These are phyloP conservation scores for Microplitis demolitor DNA, from an alignment of 1,140 invertebrate genomes.

Conservation along the genomic window DNA sequence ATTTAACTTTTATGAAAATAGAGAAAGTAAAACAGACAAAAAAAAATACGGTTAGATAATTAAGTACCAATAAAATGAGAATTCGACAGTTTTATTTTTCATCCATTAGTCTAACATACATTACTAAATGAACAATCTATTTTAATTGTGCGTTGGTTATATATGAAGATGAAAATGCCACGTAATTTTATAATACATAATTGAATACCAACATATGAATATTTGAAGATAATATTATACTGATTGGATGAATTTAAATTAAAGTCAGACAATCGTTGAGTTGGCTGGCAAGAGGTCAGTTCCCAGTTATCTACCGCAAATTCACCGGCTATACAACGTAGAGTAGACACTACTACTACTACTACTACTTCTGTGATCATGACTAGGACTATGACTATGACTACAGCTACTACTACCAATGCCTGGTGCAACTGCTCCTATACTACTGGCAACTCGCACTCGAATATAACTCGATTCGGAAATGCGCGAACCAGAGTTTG, in stretches of 20 bases:
- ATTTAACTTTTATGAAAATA: neutral
- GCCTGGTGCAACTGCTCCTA: too few relatives aligned
- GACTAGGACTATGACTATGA: too few relatives aligned
- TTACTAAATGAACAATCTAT: too few relatives aligned
- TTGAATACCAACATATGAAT: too few relatives aligned
- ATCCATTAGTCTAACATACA: too few relatives aligned
- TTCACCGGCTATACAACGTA: slow-evolving; percentile 3
- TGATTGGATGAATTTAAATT: neutral
- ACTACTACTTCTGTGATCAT: too few relatives aligned
- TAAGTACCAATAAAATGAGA: too few relatives aligned
- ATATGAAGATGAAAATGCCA: neutral
- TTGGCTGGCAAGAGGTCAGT: slow-evolving; percentile 1
- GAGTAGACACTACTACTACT: neutral
- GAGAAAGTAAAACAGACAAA: too few relatives aligned
- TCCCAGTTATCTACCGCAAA: slow-evolving; percentile 11
- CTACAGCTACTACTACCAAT: neutral
- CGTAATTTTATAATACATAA: neutral
- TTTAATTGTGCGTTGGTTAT: too few relatives aligned
- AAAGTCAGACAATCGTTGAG: neutral
- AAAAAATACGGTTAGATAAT: too few relatives aligned
- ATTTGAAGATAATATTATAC: neutral
- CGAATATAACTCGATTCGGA: slow-evolving; percentile 44
- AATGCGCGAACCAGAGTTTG: slow-evolving; percentile 49
- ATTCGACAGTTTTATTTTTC: neutral
- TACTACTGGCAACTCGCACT: neutral